Evolutionary conservation across 37 sponge, comb jelly and placozoan genomes (phyloP).

Genomic region (Aplysina aerophoba): DNA sequence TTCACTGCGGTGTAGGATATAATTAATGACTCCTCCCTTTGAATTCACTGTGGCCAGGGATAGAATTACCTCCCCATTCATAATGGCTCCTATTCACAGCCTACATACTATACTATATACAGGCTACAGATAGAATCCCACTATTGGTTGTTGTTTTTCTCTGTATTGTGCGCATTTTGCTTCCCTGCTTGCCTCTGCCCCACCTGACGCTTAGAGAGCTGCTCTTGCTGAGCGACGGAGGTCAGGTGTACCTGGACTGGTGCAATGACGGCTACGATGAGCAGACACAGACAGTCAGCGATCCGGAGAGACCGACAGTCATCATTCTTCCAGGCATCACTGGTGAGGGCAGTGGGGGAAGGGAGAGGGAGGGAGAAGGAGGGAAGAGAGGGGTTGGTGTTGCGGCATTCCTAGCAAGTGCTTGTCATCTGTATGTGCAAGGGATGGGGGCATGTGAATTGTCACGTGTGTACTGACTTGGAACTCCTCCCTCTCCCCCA

Average conservation of each 20-base stretch:
- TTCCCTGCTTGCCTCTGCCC: too few relatives aligned
- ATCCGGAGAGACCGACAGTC: conserved; percentile 42
- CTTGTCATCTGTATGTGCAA: too few relatives aligned
- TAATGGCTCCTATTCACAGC: background rate
- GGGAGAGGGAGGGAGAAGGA: too few relatives aligned
- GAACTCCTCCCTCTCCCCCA: too few relatives aligned
- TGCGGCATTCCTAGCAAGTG: too few relatives aligned
- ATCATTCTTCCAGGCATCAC: conserved; percentile 71
- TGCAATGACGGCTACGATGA: conserved; percentile 31
- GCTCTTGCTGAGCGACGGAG: conserved; percentile 58
- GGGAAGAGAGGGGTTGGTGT: too few relatives aligned
- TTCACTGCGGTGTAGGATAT: background rate
- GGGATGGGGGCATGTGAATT: too few relatives aligned
- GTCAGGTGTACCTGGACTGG: conserved; percentile 76
- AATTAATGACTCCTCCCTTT: background rate
- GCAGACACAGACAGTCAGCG: background rate
- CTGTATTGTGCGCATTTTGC: too few relatives aligned
- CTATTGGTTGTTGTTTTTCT: too few relatives aligned
- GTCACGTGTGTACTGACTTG: too few relatives aligned
- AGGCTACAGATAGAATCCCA: too few relatives aligned
- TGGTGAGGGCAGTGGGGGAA: conserved; percentile 25
- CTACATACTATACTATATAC: too few relatives aligned
- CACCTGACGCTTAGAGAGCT: conserved; percentile 37
- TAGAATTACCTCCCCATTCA: background rate
- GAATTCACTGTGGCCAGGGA: background rate